Evolutionary conservation across 2,888 invertebrate species (phyloP).

Genomic region (Drosophila helvetica): DNA sequence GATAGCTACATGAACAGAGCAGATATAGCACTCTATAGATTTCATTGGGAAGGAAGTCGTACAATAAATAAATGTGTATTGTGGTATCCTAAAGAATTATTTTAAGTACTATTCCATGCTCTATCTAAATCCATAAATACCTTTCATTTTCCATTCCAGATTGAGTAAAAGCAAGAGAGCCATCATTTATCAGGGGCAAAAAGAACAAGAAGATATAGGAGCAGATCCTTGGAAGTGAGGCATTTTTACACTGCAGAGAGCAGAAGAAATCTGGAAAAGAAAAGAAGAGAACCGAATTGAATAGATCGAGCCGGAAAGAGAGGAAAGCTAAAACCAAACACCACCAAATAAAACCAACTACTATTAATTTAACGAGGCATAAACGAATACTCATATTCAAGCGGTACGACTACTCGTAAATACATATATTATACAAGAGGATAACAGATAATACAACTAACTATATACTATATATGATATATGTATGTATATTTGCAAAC

Average conservation of each 20-base stretch:
- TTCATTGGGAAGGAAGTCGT: no score
- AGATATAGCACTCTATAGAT: no score
- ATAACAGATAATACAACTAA: slow-evolving; percentile 59
- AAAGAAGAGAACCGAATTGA: slow-evolving; percentile 18
- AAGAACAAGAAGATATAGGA: slow-evolving; percentile 58
- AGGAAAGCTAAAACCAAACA: slow-evolving; percentile 73
- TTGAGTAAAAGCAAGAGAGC: slow-evolving; percentile 79
- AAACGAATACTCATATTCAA: slow-evolving; percentile 80
- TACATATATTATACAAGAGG: slow-evolving; percentile 51
- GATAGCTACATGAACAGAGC: no score
- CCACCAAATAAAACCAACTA: slow-evolving; percentile 83
- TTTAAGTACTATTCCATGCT: background rate
- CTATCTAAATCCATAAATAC: background rate
- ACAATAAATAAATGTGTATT: no score
- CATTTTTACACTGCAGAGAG: slow-evolving; percentile 64
- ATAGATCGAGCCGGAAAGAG: background rate
- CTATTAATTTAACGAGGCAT: slow-evolving; percentile 72
- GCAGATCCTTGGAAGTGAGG: slow-evolving; percentile 64
- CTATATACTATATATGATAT: slow-evolving; percentile 51
- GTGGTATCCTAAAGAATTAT: no score
- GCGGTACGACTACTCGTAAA: slow-evolving; percentile 52
- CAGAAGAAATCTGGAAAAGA: slow-evolving; percentile 14
- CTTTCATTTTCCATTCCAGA: slow-evolving; percentile 60
- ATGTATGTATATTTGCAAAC: slow-evolving; percentile 54
- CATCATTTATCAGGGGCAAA: slow-evolving; percentile 65